Evolutionary conservation across 2,888 invertebrate species (phyloP).

Genomic region (Ectemnius continuus): DNA sequence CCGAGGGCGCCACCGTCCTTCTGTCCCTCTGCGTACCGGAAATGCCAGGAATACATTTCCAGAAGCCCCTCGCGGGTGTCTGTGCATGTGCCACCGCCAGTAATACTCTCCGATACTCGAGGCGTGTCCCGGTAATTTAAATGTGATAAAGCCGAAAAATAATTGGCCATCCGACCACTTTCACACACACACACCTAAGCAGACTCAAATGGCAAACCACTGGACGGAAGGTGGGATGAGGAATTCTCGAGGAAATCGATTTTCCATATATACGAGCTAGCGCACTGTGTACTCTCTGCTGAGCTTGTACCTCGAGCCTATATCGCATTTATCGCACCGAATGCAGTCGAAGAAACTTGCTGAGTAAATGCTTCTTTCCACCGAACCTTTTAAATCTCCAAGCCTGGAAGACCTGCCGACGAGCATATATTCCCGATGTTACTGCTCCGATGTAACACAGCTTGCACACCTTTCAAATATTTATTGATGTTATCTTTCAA

Average conservation of each 20-base stretch:
- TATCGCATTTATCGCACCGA: neutral
- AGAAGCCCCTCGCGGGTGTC: neutral
- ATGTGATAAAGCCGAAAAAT: slow-evolving; percentile 23
- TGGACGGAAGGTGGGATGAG: neutral
- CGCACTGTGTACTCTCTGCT: no score
- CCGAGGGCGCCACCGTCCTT: slow-evolving; percentile 30
- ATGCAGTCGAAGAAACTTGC: neutral
- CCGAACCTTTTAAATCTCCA: no score
- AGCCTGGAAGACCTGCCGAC: no score
- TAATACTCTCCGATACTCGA: no score
- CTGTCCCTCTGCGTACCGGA: slow-evolving; percentile 18
- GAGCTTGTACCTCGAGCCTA: no score
- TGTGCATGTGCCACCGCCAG: no score
- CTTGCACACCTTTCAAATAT: no score
- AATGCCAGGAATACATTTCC: slow-evolving; percentile 40
- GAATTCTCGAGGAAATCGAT: no score
- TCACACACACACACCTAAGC: no score
- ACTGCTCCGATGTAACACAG: no score
- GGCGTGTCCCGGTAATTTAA: slow-evolving; percentile 17
- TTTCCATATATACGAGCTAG: no score
- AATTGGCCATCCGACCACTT: slow-evolving; percentile 9
- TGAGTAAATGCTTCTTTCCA: neutral
- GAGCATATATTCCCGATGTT: no score
- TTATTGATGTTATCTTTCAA: neutral
- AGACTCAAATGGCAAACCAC: neutral